Base-by-base conservation (phyloP, 2,888 invertebrate genomes). In the Spilarctia lutea region DNA sequence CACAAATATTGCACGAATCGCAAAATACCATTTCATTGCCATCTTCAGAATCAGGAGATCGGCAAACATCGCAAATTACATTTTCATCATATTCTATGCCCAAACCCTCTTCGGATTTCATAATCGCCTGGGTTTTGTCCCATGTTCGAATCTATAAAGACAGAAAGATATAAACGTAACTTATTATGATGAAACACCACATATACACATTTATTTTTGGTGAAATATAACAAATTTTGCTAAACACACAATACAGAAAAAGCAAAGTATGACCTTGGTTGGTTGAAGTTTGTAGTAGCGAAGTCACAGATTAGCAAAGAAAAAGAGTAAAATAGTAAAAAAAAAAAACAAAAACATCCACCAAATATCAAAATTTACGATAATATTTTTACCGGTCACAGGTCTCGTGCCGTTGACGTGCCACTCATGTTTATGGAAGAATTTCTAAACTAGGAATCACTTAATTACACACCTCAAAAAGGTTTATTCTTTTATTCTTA, bases 11-110 rank as follows among this genome's bases (percentile, higher is more conserved):
- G 96, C 99, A 99, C 89, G 98, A 98, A 96, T 99, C 99, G 96
- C 99, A 99, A 96, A 99, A 99, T 84, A 99, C 99, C 99, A 99
- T 99, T 96, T 99, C 99, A 95, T 99, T 99, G 85, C 98, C 99
- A 91, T 99, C 99, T 92, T 99, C 99, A 56, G 99, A 99, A 94
- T 99, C 99, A 73, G 99, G 99, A 94, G 99, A 99, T 90, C 99
- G 97, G 93, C 99, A 99, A 79, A 99, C 99, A 95, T 99, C 99
- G 95, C 99, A 99, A 86, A 99, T 99, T 81, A 99, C 99, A 95
- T 99, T 99, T 94, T 99, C 99, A 92, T 99, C 99, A 92, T 98
- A 99, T 93, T 99, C 99, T 84, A 99, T 99, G 76, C 99, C 99
- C 76, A 99, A 96, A 66, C 98, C 98, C 92, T 99, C 99, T 93